A percentile compares a stretch with the other conserved stretches of the same genome.
These are phyloP conservation scores for Drosophila punjabiensis DNA, from an alignment of 1,140 invertebrate species.

Conservation along the genomic window DNA sequence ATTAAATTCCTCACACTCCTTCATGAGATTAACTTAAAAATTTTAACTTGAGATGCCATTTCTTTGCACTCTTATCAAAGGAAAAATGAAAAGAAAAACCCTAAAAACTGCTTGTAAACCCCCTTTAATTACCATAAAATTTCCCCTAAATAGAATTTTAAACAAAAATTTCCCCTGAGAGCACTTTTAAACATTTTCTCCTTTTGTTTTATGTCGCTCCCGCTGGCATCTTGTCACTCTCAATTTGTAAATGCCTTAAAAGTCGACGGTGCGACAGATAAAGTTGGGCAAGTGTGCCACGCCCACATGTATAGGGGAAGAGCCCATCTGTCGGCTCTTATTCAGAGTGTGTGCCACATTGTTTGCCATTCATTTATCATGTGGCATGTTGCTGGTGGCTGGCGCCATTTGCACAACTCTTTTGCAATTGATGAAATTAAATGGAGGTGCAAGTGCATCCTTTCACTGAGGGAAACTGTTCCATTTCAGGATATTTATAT, in stretches of 20 bases:
- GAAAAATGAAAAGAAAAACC: not conserved
- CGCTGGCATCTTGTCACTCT: slow-evolving; percentile 10
- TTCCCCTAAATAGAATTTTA: not conserved
- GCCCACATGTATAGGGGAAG: slow-evolving; percentile 7
- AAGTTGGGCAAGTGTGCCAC: slow-evolving; percentile 24
- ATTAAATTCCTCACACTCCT: not conserved
- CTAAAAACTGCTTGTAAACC: not conserved
- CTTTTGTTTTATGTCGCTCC: not conserved
- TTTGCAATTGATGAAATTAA: slow-evolving; percentile 49
- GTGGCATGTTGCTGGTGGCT: slow-evolving; percentile 46
- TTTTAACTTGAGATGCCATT: not conserved
- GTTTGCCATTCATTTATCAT: slow-evolving; percentile 61
- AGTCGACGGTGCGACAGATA: slow-evolving; percentile 34
- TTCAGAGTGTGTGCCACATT: slow-evolving; percentile 38
- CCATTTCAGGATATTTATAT: not conserved
- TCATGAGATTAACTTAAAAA: not conserved
- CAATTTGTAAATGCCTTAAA: slow-evolving; percentile 38
- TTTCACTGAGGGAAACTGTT: slow-evolving; percentile 8
- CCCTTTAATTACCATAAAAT: not conserved
- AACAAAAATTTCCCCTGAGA: too few species aligned
- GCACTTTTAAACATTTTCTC: not conserved
- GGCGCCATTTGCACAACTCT: slow-evolving; percentile 60
- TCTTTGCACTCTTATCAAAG: not conserved
- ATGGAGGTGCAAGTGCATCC: slow-evolving; percentile 30
- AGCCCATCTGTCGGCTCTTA: slow-evolving; percentile 14